Conservation (phyloP, 2,113 vertebrate genomes). For the Bubo scandiacus region DNA sequence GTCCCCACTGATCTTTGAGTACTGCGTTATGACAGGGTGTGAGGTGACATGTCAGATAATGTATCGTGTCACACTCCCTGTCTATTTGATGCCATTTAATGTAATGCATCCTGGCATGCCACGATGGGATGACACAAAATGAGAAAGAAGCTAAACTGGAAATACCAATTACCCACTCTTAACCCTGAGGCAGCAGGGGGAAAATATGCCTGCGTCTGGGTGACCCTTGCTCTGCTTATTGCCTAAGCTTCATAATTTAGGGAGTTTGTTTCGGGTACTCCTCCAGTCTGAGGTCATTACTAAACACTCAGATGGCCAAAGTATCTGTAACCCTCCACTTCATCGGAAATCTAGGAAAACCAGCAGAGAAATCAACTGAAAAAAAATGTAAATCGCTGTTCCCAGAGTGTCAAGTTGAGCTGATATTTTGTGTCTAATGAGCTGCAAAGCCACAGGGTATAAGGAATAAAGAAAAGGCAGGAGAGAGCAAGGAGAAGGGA, state of each 20-base stretch:
- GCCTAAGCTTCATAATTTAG: background rate
- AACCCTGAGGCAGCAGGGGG: constrained; percentile 38
- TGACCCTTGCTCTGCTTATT: constrained; percentile 47
- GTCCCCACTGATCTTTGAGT: constrained; percentile 38
- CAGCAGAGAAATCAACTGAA: constrained; percentile 25
- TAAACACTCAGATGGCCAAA: constrained; percentile 25
- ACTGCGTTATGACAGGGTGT: constrained; percentile 57
- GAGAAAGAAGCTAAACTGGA: constrained; percentile 56
- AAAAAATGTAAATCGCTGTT: background rate
- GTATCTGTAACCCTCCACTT: background rate
- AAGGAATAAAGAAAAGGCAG: background rate
- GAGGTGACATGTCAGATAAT: constrained; percentile 62
- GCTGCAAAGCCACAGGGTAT: constrained; percentile 29
- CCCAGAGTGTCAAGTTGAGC: constrained; percentile 31
- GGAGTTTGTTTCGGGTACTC: background rate
- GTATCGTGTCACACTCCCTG: constrained; percentile 22
- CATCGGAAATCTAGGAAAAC: background rate
- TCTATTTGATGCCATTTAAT: constrained; percentile 60
- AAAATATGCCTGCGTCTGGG: background rate
- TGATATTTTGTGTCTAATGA: constrained; percentile 39
- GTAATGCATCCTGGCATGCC: constrained; percentile 47
- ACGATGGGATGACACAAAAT: constrained; percentile 57
- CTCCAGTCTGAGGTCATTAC: background rate
- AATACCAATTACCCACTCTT: constrained; percentile 62
- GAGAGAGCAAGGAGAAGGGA: background rate